Conservation (phyloP, 2,797 vertebrate species). For the Hippopotamyrus pictus region DNA sequence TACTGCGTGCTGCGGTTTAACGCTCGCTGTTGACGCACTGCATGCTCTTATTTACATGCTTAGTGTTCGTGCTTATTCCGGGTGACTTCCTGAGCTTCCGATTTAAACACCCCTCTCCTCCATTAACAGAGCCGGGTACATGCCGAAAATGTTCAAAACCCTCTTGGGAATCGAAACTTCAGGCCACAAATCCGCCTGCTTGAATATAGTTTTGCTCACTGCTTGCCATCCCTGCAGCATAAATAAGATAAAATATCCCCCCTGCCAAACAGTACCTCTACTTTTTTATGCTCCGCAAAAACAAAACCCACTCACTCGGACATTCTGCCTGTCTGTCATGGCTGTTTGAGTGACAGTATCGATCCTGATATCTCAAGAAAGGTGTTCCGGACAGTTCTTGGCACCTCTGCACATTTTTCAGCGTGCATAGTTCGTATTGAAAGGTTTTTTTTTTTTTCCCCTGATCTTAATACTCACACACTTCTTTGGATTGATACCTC, state of each 20-base stretch:
- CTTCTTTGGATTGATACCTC: not conserved
- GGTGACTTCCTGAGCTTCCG: not conserved
- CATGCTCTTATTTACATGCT: not conserved
- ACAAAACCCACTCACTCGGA: not conserved
- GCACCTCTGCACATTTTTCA: not conserved
- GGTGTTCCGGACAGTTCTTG: not conserved
- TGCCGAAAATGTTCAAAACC: not conserved
- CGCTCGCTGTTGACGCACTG: not conserved
- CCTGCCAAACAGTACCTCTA: not conserved
- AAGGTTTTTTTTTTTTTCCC: not conserved
- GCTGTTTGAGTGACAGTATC: slow-evolving; percentile 5
- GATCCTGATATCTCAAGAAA: not conserved
- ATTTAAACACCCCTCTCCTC: not conserved
- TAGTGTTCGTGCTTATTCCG: not conserved
- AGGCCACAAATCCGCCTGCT: not conserved
- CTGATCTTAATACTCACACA: not conserved
- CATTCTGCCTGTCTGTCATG: not conserved
- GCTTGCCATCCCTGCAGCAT: not conserved
- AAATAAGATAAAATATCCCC: not conserved
- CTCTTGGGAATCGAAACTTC: not conserved
- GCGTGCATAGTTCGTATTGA: not conserved
- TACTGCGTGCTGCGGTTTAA: not conserved
- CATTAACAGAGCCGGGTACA: not conserved
- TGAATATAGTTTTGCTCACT: not conserved
- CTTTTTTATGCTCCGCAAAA: not conserved